Conservation (phyloP, 2,113 vertebrate genomes). For the Lycaon pictus region DNA sequence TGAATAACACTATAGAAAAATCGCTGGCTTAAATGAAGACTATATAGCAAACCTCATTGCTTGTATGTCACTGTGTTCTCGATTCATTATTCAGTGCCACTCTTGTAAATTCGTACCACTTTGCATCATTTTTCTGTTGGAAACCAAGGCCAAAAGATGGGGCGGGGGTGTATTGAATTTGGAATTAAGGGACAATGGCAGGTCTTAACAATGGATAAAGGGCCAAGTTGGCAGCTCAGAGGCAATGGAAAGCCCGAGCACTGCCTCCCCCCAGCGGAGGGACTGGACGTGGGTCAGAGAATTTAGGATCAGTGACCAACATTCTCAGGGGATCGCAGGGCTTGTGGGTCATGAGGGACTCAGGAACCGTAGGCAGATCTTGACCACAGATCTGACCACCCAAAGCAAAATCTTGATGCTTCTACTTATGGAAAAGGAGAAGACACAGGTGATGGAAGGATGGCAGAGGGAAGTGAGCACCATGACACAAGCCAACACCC, state of each 20-base stretch:
- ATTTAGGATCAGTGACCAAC: neutral
- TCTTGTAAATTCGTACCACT: slow-evolving; percentile 52
- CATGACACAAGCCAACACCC: neutral
- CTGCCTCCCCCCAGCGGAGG: neutral
- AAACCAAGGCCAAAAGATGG: neutral
- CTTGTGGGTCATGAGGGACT: neutral
- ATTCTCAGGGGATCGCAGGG: neutral
- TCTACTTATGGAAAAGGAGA: neutral
- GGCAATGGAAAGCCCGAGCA: neutral
- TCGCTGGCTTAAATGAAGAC: slow-evolving; percentile 52
- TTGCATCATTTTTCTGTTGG: slow-evolving; percentile 53
- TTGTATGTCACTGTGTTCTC: slow-evolving; percentile 22
- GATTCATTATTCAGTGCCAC: slow-evolving; percentile 19
- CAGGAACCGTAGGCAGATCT: neutral
- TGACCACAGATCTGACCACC: neutral
- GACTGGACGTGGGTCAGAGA: neutral
- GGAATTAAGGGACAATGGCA: neutral
- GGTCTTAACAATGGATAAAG: neutral
- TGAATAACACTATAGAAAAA: slow-evolving; percentile 74
- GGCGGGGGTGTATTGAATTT: neutral
- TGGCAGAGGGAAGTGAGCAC: neutral
- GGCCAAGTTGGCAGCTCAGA: neutral
- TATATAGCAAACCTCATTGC: slow-evolving; percentile 26
- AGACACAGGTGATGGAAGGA: neutral
- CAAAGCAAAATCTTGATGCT: neutral